Percentiles rank a stretch among this genome's conserved stretches.
These are phyloP conservation scores for Elgaria multicarinata DNA, from an alignment of 2,113 vertebrate species.

Conservation along the genomic window DNA sequence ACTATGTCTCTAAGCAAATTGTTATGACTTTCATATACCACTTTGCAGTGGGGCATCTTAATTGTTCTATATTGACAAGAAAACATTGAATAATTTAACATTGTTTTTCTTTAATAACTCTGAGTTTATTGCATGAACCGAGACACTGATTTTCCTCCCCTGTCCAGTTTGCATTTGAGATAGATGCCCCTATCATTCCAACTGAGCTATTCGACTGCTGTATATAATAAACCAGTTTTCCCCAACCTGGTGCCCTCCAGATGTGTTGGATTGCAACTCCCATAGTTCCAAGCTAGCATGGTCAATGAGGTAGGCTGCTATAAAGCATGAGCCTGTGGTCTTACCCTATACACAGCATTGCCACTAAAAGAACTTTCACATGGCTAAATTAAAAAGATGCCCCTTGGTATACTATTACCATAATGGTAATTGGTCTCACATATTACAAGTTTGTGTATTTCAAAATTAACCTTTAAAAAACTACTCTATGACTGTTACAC, in stretches of 20 bases:
- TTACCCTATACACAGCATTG: neutral
- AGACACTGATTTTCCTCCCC: neutral
- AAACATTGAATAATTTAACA: neutral
- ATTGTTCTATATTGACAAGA: neutral
- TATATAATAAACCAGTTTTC: neutral
- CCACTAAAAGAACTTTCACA: neutral
- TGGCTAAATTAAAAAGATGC: no score
- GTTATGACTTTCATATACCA: neutral
- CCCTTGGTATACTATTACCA: no score
- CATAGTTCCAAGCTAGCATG: no score
- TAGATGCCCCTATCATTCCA: neutral
- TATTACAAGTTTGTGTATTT: no score
- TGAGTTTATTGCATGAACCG: neutral
- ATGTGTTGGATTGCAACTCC: no score
- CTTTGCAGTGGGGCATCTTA: neutral
- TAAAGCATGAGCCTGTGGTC: neutral
- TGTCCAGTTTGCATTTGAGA: neutral
- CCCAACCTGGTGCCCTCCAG: neutral
- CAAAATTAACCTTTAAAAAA: no score
- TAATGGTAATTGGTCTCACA: no score
- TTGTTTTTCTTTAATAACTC: neutral
- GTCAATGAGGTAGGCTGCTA: no score
- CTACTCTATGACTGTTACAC: neutral
- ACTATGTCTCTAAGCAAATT: no score
- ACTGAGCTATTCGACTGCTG: neutral